A percentile compares a stretch with the other conserved stretches of the same genome.
Evolutionary conservation across 2,113 vertebrate species (phyloP).

Genomic region (Taxidea taxus): DNA sequence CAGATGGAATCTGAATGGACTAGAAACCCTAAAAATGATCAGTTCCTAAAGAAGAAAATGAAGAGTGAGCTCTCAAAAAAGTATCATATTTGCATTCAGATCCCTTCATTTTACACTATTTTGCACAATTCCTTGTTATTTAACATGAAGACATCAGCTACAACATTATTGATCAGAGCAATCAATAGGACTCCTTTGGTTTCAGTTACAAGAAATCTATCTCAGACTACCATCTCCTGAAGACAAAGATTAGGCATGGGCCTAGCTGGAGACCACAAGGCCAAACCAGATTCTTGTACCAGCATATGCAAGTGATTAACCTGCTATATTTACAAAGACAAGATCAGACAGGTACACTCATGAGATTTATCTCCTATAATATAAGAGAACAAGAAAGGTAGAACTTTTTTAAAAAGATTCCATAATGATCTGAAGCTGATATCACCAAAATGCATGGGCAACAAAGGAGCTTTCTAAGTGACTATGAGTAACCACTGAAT

Average conservation of each 20-base stretch:
- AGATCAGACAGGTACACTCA: background rate
- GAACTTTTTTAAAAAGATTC: background rate
- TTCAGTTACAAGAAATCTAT: background rate
- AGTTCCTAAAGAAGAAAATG: background rate
- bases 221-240: background rate
- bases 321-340: background rate
- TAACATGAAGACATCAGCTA: background rate
- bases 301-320: background rate
- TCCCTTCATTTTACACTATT: background rate
- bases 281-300: background rate
- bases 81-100: background rate
- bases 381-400: background rate
- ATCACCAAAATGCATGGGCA: background rate
- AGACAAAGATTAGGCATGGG: background rate
- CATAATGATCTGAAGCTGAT: background rate
- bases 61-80: background rate
- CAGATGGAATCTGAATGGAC: background rate
- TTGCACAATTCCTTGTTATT: background rate
- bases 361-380: background rate
- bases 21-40: background rate
- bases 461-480: background rate
- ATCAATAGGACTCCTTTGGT: background rate
- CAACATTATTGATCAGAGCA: background rate
- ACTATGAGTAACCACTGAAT: background rate
- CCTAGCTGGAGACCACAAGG: background rate